phyloP scores from a whole-genome alignment of 2,113 vertebrate species.

The Sisor rabdophorus region DNA sequence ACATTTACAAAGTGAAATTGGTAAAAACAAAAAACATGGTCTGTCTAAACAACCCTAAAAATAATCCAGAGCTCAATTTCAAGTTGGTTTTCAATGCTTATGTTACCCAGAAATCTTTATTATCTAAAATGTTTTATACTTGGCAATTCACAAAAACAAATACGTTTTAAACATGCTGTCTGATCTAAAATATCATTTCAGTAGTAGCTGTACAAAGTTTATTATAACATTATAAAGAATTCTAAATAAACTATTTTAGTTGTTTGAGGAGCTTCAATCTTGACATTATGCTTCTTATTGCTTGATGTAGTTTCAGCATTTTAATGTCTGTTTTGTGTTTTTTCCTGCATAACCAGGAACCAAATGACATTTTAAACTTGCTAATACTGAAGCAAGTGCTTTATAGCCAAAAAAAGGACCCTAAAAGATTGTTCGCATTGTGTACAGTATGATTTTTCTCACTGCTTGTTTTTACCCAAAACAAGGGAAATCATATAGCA shows the following conservation, averaged over 20 bases:
- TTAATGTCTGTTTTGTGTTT: background rate
- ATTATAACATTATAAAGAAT: background rate
- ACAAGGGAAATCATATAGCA: background rate
- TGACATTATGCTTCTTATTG: background rate
- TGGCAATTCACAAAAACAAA: background rate
- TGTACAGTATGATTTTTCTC: background rate
- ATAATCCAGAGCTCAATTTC: constrained; percentile 9
- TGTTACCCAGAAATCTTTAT: background rate
- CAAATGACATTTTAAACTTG: background rate
- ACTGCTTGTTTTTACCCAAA: background rate
- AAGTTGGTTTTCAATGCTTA: constrained; percentile 18
- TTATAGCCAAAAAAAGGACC: constrained; percentile 1
- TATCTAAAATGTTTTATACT: background rate
- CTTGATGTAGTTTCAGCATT: background rate
- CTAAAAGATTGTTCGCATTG: background rate
- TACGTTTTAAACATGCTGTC: background rate
- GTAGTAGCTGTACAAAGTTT: background rate
- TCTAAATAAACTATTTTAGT: background rate
- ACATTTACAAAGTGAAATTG: background rate
- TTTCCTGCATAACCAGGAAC: background rate
- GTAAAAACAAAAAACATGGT: background rate
- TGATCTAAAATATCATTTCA: background rate
- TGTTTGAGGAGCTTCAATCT: background rate
- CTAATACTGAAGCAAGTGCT: background rate
- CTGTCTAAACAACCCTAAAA: constrained; percentile 30